Evolutionary conservation across 23 tunicate species (phyloP), one percentile per base, ranked within the genome.

Genomic region (Oikopleura dioica): DNA sequence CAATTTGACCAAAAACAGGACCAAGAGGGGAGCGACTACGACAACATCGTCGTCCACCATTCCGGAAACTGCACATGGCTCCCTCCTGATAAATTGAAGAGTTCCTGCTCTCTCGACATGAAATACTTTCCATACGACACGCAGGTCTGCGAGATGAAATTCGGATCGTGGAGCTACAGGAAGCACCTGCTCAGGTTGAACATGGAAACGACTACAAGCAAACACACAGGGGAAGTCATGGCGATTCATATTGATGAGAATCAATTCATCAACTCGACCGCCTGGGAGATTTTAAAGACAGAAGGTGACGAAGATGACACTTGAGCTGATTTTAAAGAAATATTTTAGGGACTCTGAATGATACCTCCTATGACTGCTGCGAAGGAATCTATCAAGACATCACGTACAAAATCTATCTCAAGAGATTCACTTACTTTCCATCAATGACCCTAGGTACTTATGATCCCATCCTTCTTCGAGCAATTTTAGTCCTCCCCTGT

Each of bases 151-250:
- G 37, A 36, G 23, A 81, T 89, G 36, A 89, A 89, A 50, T 89
- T 89, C 50, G 96, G 96, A 23, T 51, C 86, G 0, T 89, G 96
- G 96, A 80, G 86, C 0, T 82, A 89, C 37, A n/a, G n/a, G n/a
- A n/a, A n/a, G n/a, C n/a, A n/a, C n/a, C n/a, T n/a, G n/a, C n/a
- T n/a, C n/a, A n/a, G n/a, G n/a, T n/a, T n/a, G n/a, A n/a, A n/a
- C n/a, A n/a, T n/a, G n/a, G n/a, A n/a, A n/a, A n/a, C n/a, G n/a
- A n/a, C n/a, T n/a, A n/a, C n/a, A n/a, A n/a, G n/a, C n/a, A n/a
- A n/a, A n/a, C n/a, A n/a, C n/a, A n/a, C n/a, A n/a, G n/a, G n/a
- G n/a, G n/a, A n/a, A n/a, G n/a, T n/a, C n/a, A n/a, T n/a, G n/a
- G n/a, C n/a, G n/a, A n/a, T n/a, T n/a, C n/a, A n/a, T n/a, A n/a